Base-by-base conservation (phyloP, 1,140 invertebrate species). In the Kradibia gibbosae region DNA sequence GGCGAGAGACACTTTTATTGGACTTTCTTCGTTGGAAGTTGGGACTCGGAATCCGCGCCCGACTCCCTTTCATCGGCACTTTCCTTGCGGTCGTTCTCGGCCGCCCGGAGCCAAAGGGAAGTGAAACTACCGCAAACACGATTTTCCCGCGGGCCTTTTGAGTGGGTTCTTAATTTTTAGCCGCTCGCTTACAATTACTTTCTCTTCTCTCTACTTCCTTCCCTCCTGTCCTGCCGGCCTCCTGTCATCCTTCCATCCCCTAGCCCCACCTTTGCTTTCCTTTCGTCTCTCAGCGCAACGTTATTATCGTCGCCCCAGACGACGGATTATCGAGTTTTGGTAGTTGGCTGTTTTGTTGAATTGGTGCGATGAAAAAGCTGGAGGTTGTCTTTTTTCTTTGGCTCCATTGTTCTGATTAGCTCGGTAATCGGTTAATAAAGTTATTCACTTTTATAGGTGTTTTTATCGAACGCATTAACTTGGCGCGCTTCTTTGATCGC, bases 1-100 rank as follows among this genome's bases (percentile, higher is more conserved):
- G 50, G 48, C 65, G 67, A 77, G 65, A 78, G 78, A 83, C 83
- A 84, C 82, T 79, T 83, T 84, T 79, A 84, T 80, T 77, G 70
- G 82, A 82, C 76, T 81, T 84, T 84, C 81, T 82, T 82, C 62
- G 77, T 53, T 53, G 2, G 17, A 74, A 74, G 71, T 73, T 80
- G 53, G n/a, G 39, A 53, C 25, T 48, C 36, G 53, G 78, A 73
- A 80, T 71, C 65, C 50, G 17, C 62, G 76, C 20, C 0, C 25
- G 45, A 11, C 62, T 45, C 62, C n/a, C 78, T 48, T 60, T 80
- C 77, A 57, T 71, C 50, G 77, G 13, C 34, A 50, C 77, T 7
- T 17, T 57, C 50, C 45, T 31, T 50, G 50, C n/a, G 72, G 72
- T 74, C 28, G 20, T 48, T 25, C 20, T 39, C 65, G 34, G 42